Conservation (phyloP, 2,797 vertebrate species). For the Adelosebastes latens region DNA sequence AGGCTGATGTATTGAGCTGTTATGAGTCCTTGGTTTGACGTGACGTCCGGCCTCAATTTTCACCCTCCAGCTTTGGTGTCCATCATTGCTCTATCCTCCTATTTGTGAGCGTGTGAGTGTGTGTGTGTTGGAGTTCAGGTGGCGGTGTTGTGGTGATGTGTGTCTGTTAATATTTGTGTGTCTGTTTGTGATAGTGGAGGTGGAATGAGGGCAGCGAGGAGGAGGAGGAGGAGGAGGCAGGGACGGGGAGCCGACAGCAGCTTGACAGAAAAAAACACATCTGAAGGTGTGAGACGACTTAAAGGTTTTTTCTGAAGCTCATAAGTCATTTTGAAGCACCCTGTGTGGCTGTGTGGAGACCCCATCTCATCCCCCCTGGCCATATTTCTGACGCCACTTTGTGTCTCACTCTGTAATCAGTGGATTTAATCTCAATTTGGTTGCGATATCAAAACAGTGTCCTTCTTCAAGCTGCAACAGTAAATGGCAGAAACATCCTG, state of each 20-base stretch:
- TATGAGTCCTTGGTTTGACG: slow-evolving; percentile 63
- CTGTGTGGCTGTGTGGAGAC: background rate
- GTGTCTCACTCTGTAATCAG: background rate
- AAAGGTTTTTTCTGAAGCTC: slow-evolving; percentile 34
- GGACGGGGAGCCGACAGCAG: slow-evolving; percentile 45
- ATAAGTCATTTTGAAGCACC: slow-evolving; percentile 41
- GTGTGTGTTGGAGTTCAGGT: slow-evolving; percentile 28
- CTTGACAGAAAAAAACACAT: slow-evolving; percentile 55
- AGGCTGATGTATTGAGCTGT: slow-evolving; percentile 43
- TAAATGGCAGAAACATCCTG: background rate
- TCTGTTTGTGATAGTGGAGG: slow-evolving; percentile 42
- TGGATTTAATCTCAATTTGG: slow-evolving; percentile 6
- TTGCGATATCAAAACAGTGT: background rate
- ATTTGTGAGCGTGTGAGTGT: slow-evolving; percentile 20
- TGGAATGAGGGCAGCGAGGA: slow-evolving; percentile 51
- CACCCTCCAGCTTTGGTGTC: slow-evolving; percentile 59
- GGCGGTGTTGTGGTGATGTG: background rate
- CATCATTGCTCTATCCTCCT: slow-evolving; percentile 46
- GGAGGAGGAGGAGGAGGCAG: slow-evolving; percentile 39
- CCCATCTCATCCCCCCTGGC: background rate
- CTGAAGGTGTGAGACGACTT: slow-evolving; percentile 60
- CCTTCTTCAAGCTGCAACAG: background rate
- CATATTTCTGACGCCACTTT: background rate
- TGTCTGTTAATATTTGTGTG: slow-evolving; percentile 37
- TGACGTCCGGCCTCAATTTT: slow-evolving; percentile 70